phyloP scores from a whole-genome alignment of 1,140 invertebrate species.

The Trinorchestia longiramus region DNA sequence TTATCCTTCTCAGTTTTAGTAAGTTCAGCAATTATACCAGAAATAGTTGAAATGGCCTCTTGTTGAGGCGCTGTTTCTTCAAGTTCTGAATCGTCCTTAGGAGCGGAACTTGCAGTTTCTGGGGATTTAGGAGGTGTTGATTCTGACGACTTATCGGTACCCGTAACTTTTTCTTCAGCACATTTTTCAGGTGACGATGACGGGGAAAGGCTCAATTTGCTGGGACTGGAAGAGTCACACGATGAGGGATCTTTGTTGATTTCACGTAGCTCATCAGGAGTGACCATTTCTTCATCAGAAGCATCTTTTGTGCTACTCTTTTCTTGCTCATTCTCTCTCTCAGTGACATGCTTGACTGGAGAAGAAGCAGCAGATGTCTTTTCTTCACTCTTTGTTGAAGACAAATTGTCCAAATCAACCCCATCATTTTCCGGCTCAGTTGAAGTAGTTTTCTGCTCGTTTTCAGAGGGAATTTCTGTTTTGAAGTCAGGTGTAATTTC shows the following conservation, averaged over 20 bases:
- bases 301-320: constrained; percentile 55
- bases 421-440: not conserved
- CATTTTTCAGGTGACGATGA: constrained; percentile 21
- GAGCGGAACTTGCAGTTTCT: not conserved
- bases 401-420: constrained; percentile 43
- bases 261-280: constrained; percentile 58
- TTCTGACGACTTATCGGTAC: not conserved
- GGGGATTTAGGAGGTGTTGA: constrained; percentile 2
- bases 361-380: not conserved
- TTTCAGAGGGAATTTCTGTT: constrained; percentile 32
- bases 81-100: not conserved
- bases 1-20: constrained; percentile 70
- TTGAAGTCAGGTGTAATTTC: not conserved
- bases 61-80: constrained; percentile 56
- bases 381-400: constrained; percentile 52
- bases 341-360: not conserved
- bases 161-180: not conserved
- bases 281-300: constrained; percentile 57
- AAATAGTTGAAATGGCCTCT: constrained; percentile 69
- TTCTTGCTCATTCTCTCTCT: constrained; percentile 40
- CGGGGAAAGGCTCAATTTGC: constrained; percentile 15
- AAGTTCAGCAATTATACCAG: constrained; percentile 69
- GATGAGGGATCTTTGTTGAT: constrained; percentile 16
- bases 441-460: not conserved
- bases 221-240: constrained; percentile 50